Base-by-base conservation (phyloP, 2,888 invertebrate species). In the Myathropa florea region DNA sequence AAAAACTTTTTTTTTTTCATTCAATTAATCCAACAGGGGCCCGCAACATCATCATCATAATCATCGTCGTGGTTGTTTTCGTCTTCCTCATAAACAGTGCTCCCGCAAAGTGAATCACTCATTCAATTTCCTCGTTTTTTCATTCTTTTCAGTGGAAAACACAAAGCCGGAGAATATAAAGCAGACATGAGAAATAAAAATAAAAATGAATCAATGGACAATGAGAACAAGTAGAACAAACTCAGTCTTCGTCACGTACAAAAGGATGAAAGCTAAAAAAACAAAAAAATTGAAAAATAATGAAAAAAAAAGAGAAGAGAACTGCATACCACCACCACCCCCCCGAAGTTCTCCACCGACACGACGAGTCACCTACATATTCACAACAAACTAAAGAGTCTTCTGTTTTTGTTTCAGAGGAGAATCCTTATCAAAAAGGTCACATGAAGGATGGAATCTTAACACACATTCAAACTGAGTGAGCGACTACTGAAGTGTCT, bases 371-470 rank as follows among this genome's bases (percentile, higher is more conserved):
- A 80, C 71, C 77, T 85, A 77, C n/a, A n/a, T 67, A 77, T 82
- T 82, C 72, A 73, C 46, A 63, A 28, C n/a, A 60, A 39, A 33
- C 23, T n/a, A 68, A 73, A 36, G 72, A 63, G 33, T 46, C 46
- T 46, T 14, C 18, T 70, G 76, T 81, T 68, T 60, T 65, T 79
- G 67, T 63, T 72, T 72, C 61, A 10, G 71, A 67, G 71, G 57
- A 63, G 82, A 64, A 64, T 85, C 86, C 86, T 83, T 86, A 83
- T 83, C 86, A 83, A 86, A 86, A 86, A 86, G 86, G 86, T 86
- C 86, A 83, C 71, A 75, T 86, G 83, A 86, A 86, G 86, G 86
- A 86, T 86, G 86, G 77, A 83, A 60, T 83, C 64, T 86, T 83
- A 86, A 86, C 86, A 86, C 65, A 83, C 78, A 82, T 81, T 77